Evolutionary conservation across 2,797 vertebrate genomes (phyloP), one percentile per base, ranked within the genome.

Genomic region (Carapus acus): DNA sequence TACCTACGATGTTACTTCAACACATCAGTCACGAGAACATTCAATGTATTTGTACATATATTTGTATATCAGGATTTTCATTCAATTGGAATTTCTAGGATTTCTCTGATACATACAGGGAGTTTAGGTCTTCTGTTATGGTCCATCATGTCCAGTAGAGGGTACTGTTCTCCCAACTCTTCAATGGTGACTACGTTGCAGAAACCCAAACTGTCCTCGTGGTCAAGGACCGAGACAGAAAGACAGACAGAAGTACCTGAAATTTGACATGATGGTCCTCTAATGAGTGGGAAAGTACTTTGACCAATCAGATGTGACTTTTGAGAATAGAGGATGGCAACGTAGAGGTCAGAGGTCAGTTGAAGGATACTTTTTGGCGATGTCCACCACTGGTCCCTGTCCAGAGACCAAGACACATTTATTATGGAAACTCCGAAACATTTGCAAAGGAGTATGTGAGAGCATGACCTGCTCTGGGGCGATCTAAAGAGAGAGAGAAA

Each of bases 401-500:
- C 93, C 93, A 1, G 92, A 94, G 0, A 94, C 91, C 49, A 94
- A 77, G 5, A 94, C 88, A 62, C 88, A 88, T 66, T 92, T 93
- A 27, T 92, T 78, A 47, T 94, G 93, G 8, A 89, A 93, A 42
- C 61, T 84, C 54, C 73, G 90, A 76, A 94, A 85, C 85, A 90
- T 90, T 34, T 62, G 74, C 67, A 94, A 77, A 58, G 93, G 93
- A 75, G 91, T 92, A 79, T 96, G 89, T 1, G 92, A 93, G 78
- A 96, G 88, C 80, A 96, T 80, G 36, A 94, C 91, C 36, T 94
- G 92, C 29, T 93, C 89, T 17, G 90, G 88, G 0, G 83, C 74
- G 43, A 96, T 83, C 93, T 95, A 41, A 34, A 54, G 9, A 48
- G 6, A 57, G 7, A 46, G 23, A 55, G 19, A 59, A 11, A 38